Evolutionary conservation across 2,797 vertebrate genomes (phyloP), one percentile per base, ranked within the genome.

Genomic region (Poecilia picta): DNA sequence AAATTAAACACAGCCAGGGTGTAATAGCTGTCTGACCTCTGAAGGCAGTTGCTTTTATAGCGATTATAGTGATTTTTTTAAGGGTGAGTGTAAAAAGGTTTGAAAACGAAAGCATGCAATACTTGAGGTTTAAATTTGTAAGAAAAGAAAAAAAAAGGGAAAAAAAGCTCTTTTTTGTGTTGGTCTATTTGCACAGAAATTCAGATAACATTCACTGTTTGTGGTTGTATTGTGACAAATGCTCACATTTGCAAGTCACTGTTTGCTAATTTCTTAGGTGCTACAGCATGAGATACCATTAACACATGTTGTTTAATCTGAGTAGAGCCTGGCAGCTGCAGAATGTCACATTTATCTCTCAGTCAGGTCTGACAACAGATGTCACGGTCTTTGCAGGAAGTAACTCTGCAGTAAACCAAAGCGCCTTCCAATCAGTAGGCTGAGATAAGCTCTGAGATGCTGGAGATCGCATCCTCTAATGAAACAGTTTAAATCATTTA

Each of bases 291-390:
- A 55, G 57, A 78, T 78, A 39, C 85, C 57, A 45, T 82, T n/a
- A 76, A 71, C 75, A 76, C 57, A 76, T 77, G 73, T 51, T 78
- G 83, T 87, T 81, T 85, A 81, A 75, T 90, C 77, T 86, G 78
- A 81, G 87, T 81, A 43, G 72, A 82, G 76, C 36, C 74, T 25
- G 77, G 13, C 82, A 77, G 78, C 76, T 87, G 93, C 90, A 90
- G 92, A 92, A 95, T 92, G 91, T 94, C 89, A 84, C 89, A 92
- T 77, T 73, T 74, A 73, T 82, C 80, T 84, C 89, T 88, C 81
- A 83, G 73, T 85, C 81, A 78, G n/a, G 81, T 71, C 45, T 72
- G 73, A 76, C 75, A 83, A 80, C 89, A 92, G 83, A 87, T 88
- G 86, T 85, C 83, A 62, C 68, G 2, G 5, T 80, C 20, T 47